Evolutionary conservation across 2,113 vertebrate genomes (phyloP), one percentile per base, ranked within the genome.

Genomic region (Xyrauchen texanus): DNA sequence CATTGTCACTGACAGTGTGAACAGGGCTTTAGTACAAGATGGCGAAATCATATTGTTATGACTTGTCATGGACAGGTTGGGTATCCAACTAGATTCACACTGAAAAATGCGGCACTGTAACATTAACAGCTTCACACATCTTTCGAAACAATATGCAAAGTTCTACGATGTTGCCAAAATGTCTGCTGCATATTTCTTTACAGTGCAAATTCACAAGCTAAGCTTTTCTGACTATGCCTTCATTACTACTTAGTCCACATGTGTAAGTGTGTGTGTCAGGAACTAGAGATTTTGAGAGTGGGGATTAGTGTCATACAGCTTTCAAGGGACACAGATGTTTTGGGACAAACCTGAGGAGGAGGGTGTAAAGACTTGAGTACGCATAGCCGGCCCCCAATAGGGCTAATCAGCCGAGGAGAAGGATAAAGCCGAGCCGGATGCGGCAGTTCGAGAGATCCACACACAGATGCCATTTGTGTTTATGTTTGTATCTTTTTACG

Each of bases 141-240:
- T 34, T 34, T 34, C 21, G 21, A 53, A 66, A 76, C 61, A 65
- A 76, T 53, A 68, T 63, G 60, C 69, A 69, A 68, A 58, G 68
- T 8, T 7, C 53, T 71, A 34, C 55, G 57, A 71, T 66, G 45
- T 76, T 79, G 16, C 7, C 5, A 64, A 34, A 34, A 8, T 49
- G 80, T 71, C 69, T 80, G 58, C 46, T 49, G 11, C 15, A 7
- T 11, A 42, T 70, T 78, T 70, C 46, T 75, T 68, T 16, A 1
- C 53, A 68, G 65, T 58, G 44, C 8, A 49, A 6, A 61, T 73
- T 82, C 77, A 69, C 77, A 65, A 58, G 58, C 63, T 62, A 52
- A 63, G 53, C 74, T 78, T 82, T 82, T 82, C 81, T 79, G 70
- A 79, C 58, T 60, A n/a, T 52, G 55, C 52, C 51, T 58, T 76